Conservation (phyloP, 2,888 invertebrate species). For the Dolichomitus sp. region DNA sequence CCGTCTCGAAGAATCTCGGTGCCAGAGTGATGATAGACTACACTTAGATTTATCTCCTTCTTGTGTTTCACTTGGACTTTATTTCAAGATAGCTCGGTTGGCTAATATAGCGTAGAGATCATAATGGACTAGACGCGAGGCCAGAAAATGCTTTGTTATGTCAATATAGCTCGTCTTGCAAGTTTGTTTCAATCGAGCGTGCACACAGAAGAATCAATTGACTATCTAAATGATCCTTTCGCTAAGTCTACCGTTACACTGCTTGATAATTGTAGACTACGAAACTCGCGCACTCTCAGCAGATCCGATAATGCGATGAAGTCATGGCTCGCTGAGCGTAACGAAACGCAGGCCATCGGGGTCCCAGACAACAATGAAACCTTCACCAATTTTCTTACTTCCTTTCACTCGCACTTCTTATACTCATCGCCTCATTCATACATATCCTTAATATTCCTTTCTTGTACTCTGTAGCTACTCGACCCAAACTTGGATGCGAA, state of each 20-base stretch:
- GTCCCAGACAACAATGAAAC: slow-evolving; percentile 77
- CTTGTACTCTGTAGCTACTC: slow-evolving; percentile 33
- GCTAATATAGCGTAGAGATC: background rate
- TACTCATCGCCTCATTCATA: slow-evolving; percentile 52
- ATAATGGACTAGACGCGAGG: background rate
- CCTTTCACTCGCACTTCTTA: slow-evolving; percentile 69
- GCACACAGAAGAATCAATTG: background rate
- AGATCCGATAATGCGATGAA: slow-evolving; percentile 60
- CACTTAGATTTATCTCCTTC: slow-evolving; percentile 4
- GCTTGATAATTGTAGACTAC: slow-evolving; percentile 28
- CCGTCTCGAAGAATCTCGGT: slow-evolving; percentile 26
- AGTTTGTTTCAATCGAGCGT: background rate
- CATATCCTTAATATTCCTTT: slow-evolving; percentile 45
- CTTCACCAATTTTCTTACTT: slow-evolving; percentile 72
- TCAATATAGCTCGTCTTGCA: background rate
- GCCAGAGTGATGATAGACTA: slow-evolving; percentile 37
- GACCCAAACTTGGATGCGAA: slow-evolving; percentile 12
- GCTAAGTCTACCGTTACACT: background rate
- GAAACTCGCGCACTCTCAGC: slow-evolving; percentile 48
- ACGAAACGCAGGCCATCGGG: slow-evolving; percentile 64
- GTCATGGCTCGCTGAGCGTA: slow-evolving; percentile 75
- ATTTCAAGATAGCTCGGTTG: slow-evolving; percentile 1
- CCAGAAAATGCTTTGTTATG: background rate
- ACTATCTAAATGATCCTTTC: background rate
- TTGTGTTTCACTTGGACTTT: background rate